phyloP scores from a whole-genome alignment of 1,140 invertebrate genomes.

The Euura saliciscinereae region DNA sequence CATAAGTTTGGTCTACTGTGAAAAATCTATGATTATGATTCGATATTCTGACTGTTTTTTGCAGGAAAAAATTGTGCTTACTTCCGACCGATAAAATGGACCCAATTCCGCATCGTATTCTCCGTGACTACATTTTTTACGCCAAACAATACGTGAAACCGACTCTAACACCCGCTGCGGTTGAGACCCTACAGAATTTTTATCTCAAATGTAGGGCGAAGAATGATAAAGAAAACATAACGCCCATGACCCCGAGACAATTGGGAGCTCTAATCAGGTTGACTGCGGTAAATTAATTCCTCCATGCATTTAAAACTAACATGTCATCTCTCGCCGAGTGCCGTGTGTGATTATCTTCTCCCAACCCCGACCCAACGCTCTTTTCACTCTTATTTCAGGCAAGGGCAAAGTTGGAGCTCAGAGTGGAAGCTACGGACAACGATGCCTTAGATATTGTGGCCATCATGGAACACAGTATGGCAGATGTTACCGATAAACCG shows the following conservation, averaged over 20 bases:
- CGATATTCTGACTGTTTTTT: not conserved
- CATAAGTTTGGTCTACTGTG: not conserved
- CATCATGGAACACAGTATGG: constrained; percentile 81
- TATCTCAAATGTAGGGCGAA: constrained; percentile 80
- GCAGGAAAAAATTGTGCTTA: constrained; percentile 68
- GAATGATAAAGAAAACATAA: constrained; percentile 65
- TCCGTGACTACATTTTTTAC: constrained; percentile 92
- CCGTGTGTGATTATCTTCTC: too few species aligned
- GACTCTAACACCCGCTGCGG: constrained; percentile 73
- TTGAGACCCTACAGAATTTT: constrained; percentile 75
- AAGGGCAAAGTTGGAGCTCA: constrained; percentile 82
- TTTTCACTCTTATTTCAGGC: constrained; percentile 62
- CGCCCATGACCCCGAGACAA: constrained; percentile 83
- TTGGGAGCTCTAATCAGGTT: constrained; percentile 88
- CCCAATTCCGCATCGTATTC: constrained; percentile 73
- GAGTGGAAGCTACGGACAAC: constrained; percentile 75
- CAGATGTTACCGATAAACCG: constrained; percentile 77
- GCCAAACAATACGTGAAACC: constrained; percentile 89
- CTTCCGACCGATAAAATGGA: constrained; percentile 65
- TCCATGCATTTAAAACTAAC: constrained; percentile 7
- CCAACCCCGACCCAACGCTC: not conserved
- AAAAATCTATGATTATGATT: constrained; percentile 13
- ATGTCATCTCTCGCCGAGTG: too few species aligned
- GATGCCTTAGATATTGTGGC: constrained; percentile 90
- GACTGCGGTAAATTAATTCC: constrained; percentile 69